Percentiles rank a stretch among this genome's conserved stretches.
phyloP scores from a whole-genome alignment of 2,888 invertebrate genomes.

The Ligdia adustata region DNA sequence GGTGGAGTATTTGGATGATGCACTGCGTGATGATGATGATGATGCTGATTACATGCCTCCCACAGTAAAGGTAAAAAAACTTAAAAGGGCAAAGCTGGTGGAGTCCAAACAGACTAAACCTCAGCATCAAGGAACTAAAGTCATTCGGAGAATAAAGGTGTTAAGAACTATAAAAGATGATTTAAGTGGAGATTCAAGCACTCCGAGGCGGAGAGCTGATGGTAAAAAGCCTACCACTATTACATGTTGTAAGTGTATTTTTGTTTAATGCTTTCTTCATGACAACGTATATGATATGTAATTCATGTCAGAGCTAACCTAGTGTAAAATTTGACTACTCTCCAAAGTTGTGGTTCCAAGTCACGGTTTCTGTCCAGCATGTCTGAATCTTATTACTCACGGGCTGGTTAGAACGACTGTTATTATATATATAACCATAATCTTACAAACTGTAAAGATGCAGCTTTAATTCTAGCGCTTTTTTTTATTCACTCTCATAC shows the following conservation, averaged over 20 bases:
- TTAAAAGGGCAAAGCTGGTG: constrained; percentile 49
- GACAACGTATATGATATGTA: no score
- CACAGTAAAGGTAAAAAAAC: constrained; percentile 55
- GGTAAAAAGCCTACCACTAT: constrained; percentile 69
- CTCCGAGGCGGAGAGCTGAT: constrained; percentile 33
- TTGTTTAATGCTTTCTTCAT: neutral
- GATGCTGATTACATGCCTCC: constrained; percentile 74
- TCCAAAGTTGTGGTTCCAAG: no score
- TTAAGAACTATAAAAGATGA: constrained; percentile 59
- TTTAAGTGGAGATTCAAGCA: neutral
- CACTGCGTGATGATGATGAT: constrained; percentile 70
- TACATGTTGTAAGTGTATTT: constrained; percentile 71
- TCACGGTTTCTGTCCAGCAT: no score
- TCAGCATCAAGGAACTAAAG: constrained; percentile 65
- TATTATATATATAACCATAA: no score
- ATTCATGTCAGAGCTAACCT: no score
- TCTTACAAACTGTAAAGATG: no score
- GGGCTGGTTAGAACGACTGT: no score
- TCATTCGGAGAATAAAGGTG: constrained; percentile 69
- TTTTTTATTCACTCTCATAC: no score
- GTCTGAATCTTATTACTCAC: no score
- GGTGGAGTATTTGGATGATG: constrained; percentile 70
- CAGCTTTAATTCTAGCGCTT: no score
- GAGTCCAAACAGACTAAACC: constrained; percentile 69
- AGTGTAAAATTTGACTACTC: no score